Base-by-base conservation (phyloP, 2,113 vertebrate species). In the Peromyscus polionotus region DNA sequence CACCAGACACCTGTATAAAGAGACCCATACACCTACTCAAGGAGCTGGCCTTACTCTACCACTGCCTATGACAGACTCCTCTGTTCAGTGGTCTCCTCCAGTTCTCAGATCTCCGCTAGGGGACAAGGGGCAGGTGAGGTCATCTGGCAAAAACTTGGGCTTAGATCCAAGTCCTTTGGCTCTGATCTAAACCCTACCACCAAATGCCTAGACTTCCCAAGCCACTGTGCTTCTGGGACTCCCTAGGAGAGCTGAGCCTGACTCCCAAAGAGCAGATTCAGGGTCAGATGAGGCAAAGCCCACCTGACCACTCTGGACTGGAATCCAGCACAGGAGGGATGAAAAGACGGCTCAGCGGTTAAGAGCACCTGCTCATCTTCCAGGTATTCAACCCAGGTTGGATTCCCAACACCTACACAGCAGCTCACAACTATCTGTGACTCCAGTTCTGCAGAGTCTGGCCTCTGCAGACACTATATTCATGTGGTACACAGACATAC, bases 41-140 rank as follows among this genome's bases (percentile, higher is more conserved):
- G 3, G 28, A 4, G 0, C 11, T 26, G 13, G 33, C 48, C 36
- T 16, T 65, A 33, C 39, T 17, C 1, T 7, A 2, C 24, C 9
- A 20, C 1, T 14, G 11, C 24, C 45, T 13, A 0, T 13, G 4
- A 5, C 2, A 5, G 51, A 39, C 2, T 12, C 45, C 63, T 1
- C 28, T 48, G 13, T 19, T 33, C 4, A 1, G 54, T 51, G 51
- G 68, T 81, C 39, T 76, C 68, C 17, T 94, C 77, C 20, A 24
- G 51, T 88, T 11, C 22, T 16, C 67, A 68, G 19, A 5, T 39
- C 65, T 51, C n/a, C 59, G 5, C 86, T 12, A 67, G 2, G 22
- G 10, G 54, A 45, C 20, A 77, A 61, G 13, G 8, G 28, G 3
- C 42, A 76, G 28, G 3, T 59, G 36, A 91, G 17, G 16, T 31